Evolutionary conservation across 1,140 invertebrate species (phyloP).

Genomic region (Drosophila watanabei): DNA sequence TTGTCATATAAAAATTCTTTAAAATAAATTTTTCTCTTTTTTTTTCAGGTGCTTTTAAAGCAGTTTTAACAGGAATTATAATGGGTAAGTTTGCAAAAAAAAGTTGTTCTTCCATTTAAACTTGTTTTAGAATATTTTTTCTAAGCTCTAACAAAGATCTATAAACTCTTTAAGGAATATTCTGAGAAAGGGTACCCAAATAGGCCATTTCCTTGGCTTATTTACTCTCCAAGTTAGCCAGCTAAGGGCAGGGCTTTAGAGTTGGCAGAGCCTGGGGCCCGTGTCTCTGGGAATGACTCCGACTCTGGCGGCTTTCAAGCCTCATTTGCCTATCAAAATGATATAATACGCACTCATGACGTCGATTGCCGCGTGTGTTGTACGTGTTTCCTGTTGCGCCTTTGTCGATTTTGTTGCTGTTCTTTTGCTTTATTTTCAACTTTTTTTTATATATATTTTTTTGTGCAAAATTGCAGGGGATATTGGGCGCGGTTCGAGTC

Average conservation of each 20-base stretch:
- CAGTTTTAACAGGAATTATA: too few relatives aligned
- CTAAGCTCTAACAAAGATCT: too few relatives aligned
- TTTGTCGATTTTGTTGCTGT: constrained; percentile 23
- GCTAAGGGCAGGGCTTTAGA: constrained; percentile 42
- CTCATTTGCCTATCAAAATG: constrained; percentile 82
- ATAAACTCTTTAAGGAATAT: background rate
- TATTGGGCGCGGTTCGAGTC: constrained; percentile 54
- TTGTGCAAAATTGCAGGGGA: constrained; percentile 47
- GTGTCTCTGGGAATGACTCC: constrained; percentile 37
- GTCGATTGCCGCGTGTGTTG: constrained; percentile 54
- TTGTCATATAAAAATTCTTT: background rate
- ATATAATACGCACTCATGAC: constrained; percentile 79
- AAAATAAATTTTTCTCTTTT: background rate
- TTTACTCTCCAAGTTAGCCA: constrained; percentile 16
- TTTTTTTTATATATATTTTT: background rate
- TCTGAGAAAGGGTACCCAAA: background rate
- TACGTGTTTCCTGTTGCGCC: constrained; percentile 76
- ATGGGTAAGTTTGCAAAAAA: background rate
- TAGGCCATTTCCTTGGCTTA: too few relatives aligned
- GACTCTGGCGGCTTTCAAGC: constrained; percentile 70
- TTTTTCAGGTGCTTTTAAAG: background rate
- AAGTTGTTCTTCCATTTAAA: background rate
- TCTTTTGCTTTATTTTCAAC: constrained; percentile 15
- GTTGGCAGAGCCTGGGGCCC: constrained; percentile 28
- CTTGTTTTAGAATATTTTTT: background rate